phyloP scores from a whole-genome alignment of 37 sponge, comb jelly and placozoan species.

The Mnemiopsis leidyi region DNA sequence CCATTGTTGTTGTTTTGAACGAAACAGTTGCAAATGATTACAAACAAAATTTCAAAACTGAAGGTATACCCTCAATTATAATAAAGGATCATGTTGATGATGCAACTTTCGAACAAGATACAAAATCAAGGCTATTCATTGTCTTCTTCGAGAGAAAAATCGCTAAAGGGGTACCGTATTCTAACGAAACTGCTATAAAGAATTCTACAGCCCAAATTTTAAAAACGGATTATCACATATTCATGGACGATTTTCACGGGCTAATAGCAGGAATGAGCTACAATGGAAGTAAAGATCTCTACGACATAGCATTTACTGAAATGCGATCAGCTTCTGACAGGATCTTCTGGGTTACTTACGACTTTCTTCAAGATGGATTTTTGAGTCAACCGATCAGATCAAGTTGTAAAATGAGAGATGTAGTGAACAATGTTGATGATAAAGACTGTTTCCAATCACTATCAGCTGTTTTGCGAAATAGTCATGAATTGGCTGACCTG shows the following conservation, averaged over 20 bases:
- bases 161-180: not conserved
- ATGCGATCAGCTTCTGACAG: not conserved
- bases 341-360: not conserved
- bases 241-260: not conserved
- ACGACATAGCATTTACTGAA: not conserved
- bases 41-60: not conserved
- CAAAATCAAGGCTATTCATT: not conserved
- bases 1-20: not conserved
- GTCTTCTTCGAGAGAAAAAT: not conserved
- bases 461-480: not conserved
- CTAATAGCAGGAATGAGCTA: not conserved
- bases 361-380: not conserved
- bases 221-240: not conserved
- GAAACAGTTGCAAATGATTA: not conserved
- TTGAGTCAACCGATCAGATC: not conserved
- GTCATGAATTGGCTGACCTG: not conserved
- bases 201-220: not conserved
- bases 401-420: not conserved
- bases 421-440: not conserved
- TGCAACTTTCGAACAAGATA: not conserved
- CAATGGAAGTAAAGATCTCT: not conserved
- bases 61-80: not conserved
- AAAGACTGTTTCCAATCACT: not conserved
- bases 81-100: not conserved
- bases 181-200: not conserved